Base-by-base conservation (phyloP, 2,888 invertebrate genomes). In the Pristionchus exspectatus region DNA sequence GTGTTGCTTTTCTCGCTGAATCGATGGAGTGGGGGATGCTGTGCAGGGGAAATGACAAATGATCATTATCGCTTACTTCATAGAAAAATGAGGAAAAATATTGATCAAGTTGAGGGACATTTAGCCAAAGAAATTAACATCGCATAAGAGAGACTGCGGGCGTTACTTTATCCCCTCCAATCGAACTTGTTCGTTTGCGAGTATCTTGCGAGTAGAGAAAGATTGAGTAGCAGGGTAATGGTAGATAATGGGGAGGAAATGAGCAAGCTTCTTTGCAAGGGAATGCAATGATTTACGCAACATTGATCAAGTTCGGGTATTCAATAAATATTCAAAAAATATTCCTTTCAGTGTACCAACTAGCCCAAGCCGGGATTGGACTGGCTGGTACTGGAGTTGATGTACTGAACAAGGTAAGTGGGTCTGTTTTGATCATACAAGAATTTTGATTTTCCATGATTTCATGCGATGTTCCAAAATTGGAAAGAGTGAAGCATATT, bases 271-370 rank as follows among this genome's bases (percentile, higher is more conserved):
- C 21, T 21, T 74, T 38, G 21, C 30, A 74, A 33, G 18, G 16
- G 10, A 54, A n/a, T 63, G 14, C 18, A 30, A 27, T 30, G 9
- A 50, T 10, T 54, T n/a, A 21, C 12, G 10, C 27, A 5, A 59
- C 18, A 12, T 59, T 59, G 63, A 85, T 27, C 44, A 50, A 50
- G 38, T 18, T 50, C 2, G 18, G n/a, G n/a, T 2, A 54, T 7
- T 2, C 3, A 7, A 30, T n/a, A 16, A 4, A 54, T 54, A 50
- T 0, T 10, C 44, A 50, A n/a, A n/a, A n/a, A n/a, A n/a, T n/a
- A n/a, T n/a, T n/a, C 12, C 44, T 88, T 89, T 59, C 89, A 89
- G 89, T 89, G 24, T 89, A 89, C n/a, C 83, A 81, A 59, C 66
- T 89, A 14, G 89, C 89, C 9, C 89, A 89, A 54, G 83, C 89